Evolutionary conservation across 2,113 vertebrate species (phyloP), one percentile per base, ranked within the genome.

Genomic region (Sylvia atricapilla): DNA sequence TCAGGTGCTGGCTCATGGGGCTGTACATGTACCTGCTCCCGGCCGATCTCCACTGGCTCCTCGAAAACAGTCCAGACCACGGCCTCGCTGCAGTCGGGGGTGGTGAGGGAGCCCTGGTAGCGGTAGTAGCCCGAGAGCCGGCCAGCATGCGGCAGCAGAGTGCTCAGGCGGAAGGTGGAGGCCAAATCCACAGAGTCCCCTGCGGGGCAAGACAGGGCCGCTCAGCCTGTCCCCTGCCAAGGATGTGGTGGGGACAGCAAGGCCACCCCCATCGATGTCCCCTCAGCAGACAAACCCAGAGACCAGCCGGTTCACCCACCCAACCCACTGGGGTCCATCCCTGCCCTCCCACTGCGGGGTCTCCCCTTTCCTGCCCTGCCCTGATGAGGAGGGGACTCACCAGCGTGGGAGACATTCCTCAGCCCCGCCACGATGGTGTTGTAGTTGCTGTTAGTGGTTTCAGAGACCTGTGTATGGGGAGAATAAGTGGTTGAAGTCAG

Each of bases 71-170:
- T 99, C 99, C 99, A 99, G 46, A 98, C 4, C 0, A 99, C 98
- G 0, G 66, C 96, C 43, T 98, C 98, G 3, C 97, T 96, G 64
- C 99, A 99, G 19, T 98, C 98, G 0, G 98, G 98, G 1, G 98
- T 99, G 94, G 99, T 99, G 83, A 99, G 98, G 66, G 98, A 99
- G 72, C 99, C 98, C 6, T 97, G 93, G 59, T 99, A 99, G 79
- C 98, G 97, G 91, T 98, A 99, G 96, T 98, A 99, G 88, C 97
- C 81, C 0, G 95, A 97, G 79, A 99, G 97, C n/a, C 75, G 96
- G 16, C 81, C 27, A 4, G 93, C 16, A 0, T 3, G 76, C 0
- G 98, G 99, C 77, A 99, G 97, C 22, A 99, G 97, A 5, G 91
- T 97, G 87, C 98, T 91, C 96, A 99, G 95, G 0, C 97, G 97